A percentile compares a stretch with the other conserved stretches of the same genome.
Evolutionary conservation across 2,888 invertebrate species (phyloP).

Genomic region (Lasiommata megera): DNA sequence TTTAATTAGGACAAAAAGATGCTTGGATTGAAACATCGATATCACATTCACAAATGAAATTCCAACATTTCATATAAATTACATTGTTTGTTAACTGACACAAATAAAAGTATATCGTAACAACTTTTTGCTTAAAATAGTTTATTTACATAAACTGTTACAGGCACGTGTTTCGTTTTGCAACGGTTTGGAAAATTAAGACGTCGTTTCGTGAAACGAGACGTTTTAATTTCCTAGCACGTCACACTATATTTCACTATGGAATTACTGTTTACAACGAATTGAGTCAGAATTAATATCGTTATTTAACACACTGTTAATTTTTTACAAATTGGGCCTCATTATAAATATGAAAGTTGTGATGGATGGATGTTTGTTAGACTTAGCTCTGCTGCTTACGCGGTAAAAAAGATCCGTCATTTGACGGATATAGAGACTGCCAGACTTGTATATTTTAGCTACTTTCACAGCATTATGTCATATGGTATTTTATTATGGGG

Average conservation of each 20-base stretch:
- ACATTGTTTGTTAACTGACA: not conserved
- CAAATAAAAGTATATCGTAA: not conserved
- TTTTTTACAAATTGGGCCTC: too few relatives aligned
- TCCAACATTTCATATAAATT: not conserved
- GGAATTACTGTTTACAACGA: not conserved
- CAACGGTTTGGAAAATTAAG: slow-evolving; percentile 1
- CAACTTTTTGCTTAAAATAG: not conserved
- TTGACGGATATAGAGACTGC: too few relatives aligned
- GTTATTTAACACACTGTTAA: too few relatives aligned
- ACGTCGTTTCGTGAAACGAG: not conserved
- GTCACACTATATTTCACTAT: not conserved
- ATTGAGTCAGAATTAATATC: not conserved
- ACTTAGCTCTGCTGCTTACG: too few relatives aligned
- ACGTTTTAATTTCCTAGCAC: not conserved
- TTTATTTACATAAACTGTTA: not conserved
- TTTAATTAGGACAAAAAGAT: too few relatives aligned
- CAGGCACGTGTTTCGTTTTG: not conserved
- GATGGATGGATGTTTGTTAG: too few relatives aligned
- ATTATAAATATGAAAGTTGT: too few relatives aligned
- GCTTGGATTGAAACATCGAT: too few relatives aligned
- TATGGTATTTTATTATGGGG: too few relatives aligned
- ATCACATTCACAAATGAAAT: not conserved
- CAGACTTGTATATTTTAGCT: too few relatives aligned
- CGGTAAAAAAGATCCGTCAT: too few relatives aligned
- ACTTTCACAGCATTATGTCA: too few relatives aligned